Evolutionary conservation across 2,888 invertebrate species (phyloP), one percentile per base, ranked within the genome.

Genomic region (Pelosia muscerda): DNA sequence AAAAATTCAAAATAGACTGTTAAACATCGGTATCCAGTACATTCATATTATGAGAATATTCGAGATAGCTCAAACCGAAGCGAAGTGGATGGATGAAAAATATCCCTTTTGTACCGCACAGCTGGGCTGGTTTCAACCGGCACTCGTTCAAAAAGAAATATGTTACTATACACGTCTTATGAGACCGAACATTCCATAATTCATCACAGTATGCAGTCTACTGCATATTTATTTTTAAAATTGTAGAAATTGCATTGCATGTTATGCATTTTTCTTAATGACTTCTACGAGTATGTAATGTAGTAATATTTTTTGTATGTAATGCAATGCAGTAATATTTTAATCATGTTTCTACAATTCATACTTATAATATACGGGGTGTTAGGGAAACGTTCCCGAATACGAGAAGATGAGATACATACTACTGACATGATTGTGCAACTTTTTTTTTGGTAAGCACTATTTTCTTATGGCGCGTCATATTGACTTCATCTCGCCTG

Each of bases 21-120:
- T 59, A 38, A 59, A 15, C 59, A 59, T 38, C 38, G 19, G 22
- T 26, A 56, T 42, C 61, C 26, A 31, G 49, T 53, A 57, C 31
- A 55, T 57, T 56, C 49, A 26, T 57, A 22, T 38, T 38, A 53
- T 10, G 23, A 49, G 26, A 23, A n/a, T n/a, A 23, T 49, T 49
- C 49, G 49, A 49, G n/a, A 49, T 2, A 49, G n/a, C 26, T 54
- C 62, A 31, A 38, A 49, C 25, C 34, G 23, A 56, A 22, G 15
- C 13, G 49, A 23, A 25, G 28, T 62, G 49, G 55, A 23, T 38
- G 31, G 23, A 57, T 66, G 38, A 60, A 66, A 60, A 60, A 53
- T 63, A 23, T 54, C 31, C 59, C 15, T 9, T 62, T 54, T 54
- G 53, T 31, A 63, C 54, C 9, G 31, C 31, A 54, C 53, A 54